Base-by-base conservation (phyloP, 1,140 invertebrate species). In the Stenopsyche tienmushanensis region DNA sequence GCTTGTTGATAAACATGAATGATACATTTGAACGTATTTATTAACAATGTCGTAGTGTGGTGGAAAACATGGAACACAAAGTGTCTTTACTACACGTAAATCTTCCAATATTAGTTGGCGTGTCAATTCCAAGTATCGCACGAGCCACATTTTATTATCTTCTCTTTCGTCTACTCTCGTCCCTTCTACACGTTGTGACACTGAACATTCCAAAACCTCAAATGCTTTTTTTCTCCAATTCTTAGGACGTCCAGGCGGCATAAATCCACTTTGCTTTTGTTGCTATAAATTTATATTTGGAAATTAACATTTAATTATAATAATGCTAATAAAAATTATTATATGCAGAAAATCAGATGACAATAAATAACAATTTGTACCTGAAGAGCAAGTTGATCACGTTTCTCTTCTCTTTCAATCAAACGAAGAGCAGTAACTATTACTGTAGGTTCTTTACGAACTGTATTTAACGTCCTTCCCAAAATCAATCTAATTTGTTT, bases 371-470 rank as follows among this genome's bases (percentile, higher is more conserved):
- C n/a, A 59, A 49, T 24, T n/a, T 17, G 39, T 73, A 84, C 83
- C 78, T 87, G 86, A 47, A 90, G 70, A 0, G 92, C 90, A 78
- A 90, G 88, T 71, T 87, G 84, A 81, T 96, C 94, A 17, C 90
- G 86, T 77, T 93, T 94, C 74, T 99, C 96, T 81, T 99, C 97
- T 65, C 97, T 82, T 78, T 99, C 96, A 71, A 99, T 95, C 57
- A 99, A 98, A 66, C 97, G 83, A 2, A 99, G 76, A 0, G 94
- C 96, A 0, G 96, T 98, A 0, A 99, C 97, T 73, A 99, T 94
- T 3, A 97, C 87, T 1, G 93, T 95, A 0, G 97, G 97, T 76
- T 98, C 94, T 75, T 96, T 94, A 8, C 95, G 83, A 0, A 98
- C 94, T 3, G 94, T 96, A 73, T 97, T 96, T 2, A 99, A 81